Evolutionary conservation across 2,113 vertebrate species (phyloP).

Genomic region (Pedetes capensis): DNA sequence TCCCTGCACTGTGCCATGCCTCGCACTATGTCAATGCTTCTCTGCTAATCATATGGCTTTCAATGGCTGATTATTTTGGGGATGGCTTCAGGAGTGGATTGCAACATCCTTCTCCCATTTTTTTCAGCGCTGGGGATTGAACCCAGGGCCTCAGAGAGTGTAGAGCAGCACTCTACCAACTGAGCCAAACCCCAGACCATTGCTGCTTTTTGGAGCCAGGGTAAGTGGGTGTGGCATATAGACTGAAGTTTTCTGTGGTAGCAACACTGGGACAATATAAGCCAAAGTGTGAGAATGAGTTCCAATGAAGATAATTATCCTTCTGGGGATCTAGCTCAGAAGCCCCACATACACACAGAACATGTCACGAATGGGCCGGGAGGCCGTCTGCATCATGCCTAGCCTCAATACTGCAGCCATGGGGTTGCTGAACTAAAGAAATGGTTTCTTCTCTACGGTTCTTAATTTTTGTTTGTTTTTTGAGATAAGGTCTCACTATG

Average conservation of each 20-base stretch:
- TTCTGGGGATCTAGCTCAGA: neutral
- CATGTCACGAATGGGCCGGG: too few species aligned
- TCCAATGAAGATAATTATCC: neutral
- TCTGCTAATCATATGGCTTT: too few species aligned
- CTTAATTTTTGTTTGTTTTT: neutral
- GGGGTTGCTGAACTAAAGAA: neutral
- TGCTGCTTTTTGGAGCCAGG: neutral
- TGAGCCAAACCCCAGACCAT: too few species aligned
- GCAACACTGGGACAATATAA: neutral
- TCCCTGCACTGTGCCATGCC: too few species aligned
- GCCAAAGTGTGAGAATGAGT: neutral
- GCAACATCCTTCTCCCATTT: too few species aligned
- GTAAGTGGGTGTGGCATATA: neutral
- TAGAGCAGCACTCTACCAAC: too few species aligned
- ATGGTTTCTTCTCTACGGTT: neutral
- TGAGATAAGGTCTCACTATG: neutral
- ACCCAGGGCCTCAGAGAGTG: too few species aligned
- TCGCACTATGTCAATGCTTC: too few species aligned
- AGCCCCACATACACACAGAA: neutral
- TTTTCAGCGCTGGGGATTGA: too few species aligned
- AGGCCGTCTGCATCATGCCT: neutral
- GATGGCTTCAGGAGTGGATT: too few species aligned
- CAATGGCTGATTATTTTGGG: too few species aligned
- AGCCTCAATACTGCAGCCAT: neutral
- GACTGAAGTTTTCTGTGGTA: neutral